phyloP scores from a whole-genome alignment of 2,113 vertebrate species.

The Etia nguti region DNA sequence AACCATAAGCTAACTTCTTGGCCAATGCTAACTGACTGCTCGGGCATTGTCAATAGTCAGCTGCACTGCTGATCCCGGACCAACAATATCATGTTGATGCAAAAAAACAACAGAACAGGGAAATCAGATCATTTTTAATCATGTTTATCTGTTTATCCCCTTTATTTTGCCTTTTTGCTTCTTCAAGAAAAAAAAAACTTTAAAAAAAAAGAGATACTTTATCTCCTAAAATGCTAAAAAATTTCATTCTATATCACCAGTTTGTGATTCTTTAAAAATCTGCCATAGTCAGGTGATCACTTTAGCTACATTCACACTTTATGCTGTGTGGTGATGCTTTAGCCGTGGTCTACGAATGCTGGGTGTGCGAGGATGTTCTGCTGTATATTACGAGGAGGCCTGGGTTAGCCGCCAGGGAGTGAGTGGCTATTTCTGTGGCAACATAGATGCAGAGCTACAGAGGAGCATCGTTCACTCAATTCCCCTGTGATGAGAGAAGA shows the following conservation, averaged over 20 bases:
- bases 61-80: neutral
- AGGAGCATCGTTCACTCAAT: constrained; percentile 30
- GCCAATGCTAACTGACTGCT: neutral
- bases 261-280: neutral
- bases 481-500: constrained; percentile 35
- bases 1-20: neutral
- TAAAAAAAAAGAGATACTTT: neutral
- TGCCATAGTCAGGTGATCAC: neutral
- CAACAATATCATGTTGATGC: neutral
- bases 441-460: constrained; percentile 41
- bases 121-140: neutral
- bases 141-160: neutral
- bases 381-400: constrained; percentile 7
- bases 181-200: neutral
- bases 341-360: neutral
- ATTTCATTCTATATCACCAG: neutral
- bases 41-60: neutral
- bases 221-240: neutral
- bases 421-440: constrained; percentile 59
- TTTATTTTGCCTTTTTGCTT: neutral
- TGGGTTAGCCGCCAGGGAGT: constrained; percentile 34
- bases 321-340: neutral
- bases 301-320: neutral
- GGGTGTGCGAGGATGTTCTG: constrained; percentile 9
- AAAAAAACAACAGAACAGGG: neutral